phyloP scores from a whole-genome alignment of 2,888 invertebrate genomes.

The Caenorhabditis auriculariae region DNA sequence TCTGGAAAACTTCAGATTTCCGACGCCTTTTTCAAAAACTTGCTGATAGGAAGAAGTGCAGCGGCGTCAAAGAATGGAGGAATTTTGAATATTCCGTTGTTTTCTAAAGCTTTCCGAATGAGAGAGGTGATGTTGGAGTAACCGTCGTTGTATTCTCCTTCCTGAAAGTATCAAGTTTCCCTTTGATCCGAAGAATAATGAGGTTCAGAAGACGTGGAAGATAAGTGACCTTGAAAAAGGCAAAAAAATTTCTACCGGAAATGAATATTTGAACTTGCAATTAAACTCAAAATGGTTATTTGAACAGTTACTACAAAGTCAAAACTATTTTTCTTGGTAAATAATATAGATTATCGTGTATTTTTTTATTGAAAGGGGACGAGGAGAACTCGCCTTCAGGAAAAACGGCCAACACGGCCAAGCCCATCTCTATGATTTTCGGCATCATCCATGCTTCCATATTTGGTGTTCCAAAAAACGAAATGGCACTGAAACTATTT shows the following conservation, averaged over 20 bases:
- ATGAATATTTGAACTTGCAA: too few species aligned
- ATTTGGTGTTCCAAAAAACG: conserved; percentile 51
- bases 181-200: too few species aligned
- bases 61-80: background rate
- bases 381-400: conserved; percentile 22
- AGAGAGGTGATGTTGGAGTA: background rate
- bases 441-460: conserved; percentile 40
- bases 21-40: background rate
- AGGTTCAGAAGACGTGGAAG: too few species aligned
- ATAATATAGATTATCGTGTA: too few species aligned
- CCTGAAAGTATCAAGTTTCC: too few species aligned
- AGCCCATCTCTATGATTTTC: conserved; percentile 41
- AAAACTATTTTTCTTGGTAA: too few species aligned
- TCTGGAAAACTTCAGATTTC: conserved; percentile 7
- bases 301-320: too few species aligned
- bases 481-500: conserved; percentile 43
- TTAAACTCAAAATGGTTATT: too few species aligned
- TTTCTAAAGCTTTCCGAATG: background rate
- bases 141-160: background rate
- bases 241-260: too few species aligned
- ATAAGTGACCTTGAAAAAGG: too few species aligned
- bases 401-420: conserved; percentile 51
- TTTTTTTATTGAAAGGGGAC: background rate
- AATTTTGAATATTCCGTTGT: background rate
- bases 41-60: background rate